Percentiles rank a stretch among this genome's conserved stretches.
phyloP scores from a whole-genome alignment of 2,797 vertebrate species.

The Rhinoraja longicauda region DNA sequence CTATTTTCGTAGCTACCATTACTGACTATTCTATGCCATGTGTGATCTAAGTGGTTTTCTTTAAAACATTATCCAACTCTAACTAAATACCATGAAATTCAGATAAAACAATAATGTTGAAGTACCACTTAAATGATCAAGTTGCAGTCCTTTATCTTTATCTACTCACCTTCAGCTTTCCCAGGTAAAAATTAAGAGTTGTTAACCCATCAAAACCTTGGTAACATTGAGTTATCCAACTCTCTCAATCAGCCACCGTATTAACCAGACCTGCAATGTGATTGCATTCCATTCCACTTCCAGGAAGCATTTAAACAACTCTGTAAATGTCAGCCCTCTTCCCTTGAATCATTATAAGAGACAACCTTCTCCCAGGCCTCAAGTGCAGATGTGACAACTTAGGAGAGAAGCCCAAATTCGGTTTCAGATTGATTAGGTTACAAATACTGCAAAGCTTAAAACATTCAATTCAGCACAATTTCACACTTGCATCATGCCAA shows the following conservation, averaged over 20 bases:
- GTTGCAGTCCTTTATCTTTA: background rate
- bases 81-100: background rate
- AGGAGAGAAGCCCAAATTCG: background rate
- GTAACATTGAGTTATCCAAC: background rate
- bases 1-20: background rate
- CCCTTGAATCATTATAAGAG: background rate
- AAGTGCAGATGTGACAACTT: background rate
- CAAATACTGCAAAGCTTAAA: conserved; percentile 14
- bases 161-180: background rate
- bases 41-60: background rate
- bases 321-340: background rate
- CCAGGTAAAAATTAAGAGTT: background rate
- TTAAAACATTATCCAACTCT: background rate
- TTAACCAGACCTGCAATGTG: background rate
- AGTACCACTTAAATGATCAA: background rate
- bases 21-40: background rate
- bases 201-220: too few relatives aligned
- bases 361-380: background rate
- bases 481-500: conserved; percentile 17
- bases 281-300: too few relatives aligned
- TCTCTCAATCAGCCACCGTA: background rate
- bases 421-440: background rate
- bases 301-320: background rate
- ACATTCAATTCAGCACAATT: conserved; percentile 11
- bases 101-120: background rate